phyloP scores from a whole-genome alignment of 2,888 invertebrate genomes.

The Volucella zonaria region DNA sequence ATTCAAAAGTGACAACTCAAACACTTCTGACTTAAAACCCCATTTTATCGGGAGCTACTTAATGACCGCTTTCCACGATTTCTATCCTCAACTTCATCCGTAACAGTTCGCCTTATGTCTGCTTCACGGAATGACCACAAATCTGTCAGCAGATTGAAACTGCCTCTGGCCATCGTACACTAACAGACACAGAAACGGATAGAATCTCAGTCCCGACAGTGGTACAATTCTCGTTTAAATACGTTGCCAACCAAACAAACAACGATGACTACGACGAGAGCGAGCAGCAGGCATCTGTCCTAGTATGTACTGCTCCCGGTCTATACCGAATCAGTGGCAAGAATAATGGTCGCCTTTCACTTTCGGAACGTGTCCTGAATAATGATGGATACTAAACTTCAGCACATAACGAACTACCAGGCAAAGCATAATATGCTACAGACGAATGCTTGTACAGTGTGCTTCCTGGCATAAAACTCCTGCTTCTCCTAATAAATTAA shows the following conservation, averaged over 20 bases:
- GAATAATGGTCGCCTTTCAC: constrained; percentile 58
- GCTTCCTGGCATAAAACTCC: constrained; percentile 36
- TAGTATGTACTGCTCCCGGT: no score
- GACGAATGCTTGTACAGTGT: neutral
- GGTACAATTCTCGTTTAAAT: neutral
- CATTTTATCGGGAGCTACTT: constrained; percentile 13
- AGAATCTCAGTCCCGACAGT: constrained; percentile 32
- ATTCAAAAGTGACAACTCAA: constrained; percentile 7
- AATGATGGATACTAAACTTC: constrained; percentile 52
- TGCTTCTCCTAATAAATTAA: constrained; percentile 57
- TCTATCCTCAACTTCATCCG: constrained; percentile 13
- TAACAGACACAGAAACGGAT: no score
- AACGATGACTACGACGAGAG: neutral
- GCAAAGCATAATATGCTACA: no score
- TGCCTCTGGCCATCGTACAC: constrained; percentile 10
- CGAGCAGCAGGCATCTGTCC: no score
- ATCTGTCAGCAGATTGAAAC: constrained; percentile 49
- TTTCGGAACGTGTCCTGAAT: constrained; percentile 63
- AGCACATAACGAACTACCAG: constrained; percentile 13
- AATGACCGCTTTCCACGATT: constrained; percentile 12
- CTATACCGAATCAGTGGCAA: constrained; percentile 26
- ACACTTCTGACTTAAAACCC: neutral
- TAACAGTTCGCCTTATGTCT: neutral
- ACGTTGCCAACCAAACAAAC: neutral
- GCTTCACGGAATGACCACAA: constrained; percentile 36